Evolutionary conservation across 2,888 invertebrate genomes (phyloP).

Genomic region (Drosophila melanosoma): DNA sequence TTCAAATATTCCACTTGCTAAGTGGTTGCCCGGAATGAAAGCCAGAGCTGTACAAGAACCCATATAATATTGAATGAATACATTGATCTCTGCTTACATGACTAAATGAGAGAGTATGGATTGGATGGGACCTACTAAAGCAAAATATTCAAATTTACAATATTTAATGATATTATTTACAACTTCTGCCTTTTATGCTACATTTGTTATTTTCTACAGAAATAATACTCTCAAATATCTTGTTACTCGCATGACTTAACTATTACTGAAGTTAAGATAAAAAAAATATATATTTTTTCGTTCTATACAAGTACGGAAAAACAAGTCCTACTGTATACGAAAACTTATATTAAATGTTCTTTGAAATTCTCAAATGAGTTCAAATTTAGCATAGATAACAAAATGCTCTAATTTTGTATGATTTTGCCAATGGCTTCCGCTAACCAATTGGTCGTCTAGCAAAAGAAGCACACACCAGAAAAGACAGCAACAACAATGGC

Average conservation of each 20-base stretch:
- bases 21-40: slow-evolving; percentile 53
- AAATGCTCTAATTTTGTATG: slow-evolving; percentile 57
- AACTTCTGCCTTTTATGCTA: not conserved
- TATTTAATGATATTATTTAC: not conserved
- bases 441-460: slow-evolving; percentile 42
- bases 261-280: no score
- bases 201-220: not conserved
- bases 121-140: not conserved
- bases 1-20: slow-evolving; percentile 61
- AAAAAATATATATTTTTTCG: not conserved
- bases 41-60: slow-evolving; percentile 2
- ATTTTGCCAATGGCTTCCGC: slow-evolving; percentile 37
- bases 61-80: slow-evolving; percentile 44
- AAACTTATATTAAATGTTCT: not conserved
- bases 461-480: slow-evolving; percentile 31
- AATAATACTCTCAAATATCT: not conserved
- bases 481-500: slow-evolving; percentile 5
- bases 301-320: no score
- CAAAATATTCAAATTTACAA: not conserved
- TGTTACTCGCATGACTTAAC: not conserved
- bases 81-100: not conserved
- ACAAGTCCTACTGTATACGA: not conserved
- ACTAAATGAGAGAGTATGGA: not conserved
- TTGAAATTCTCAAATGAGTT: not conserved
- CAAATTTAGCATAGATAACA: slow-evolving; percentile 16